Evolutionary conservation across 1,140 invertebrate species (phyloP).

Genomic region (Calephelis virginiensis): DNA sequence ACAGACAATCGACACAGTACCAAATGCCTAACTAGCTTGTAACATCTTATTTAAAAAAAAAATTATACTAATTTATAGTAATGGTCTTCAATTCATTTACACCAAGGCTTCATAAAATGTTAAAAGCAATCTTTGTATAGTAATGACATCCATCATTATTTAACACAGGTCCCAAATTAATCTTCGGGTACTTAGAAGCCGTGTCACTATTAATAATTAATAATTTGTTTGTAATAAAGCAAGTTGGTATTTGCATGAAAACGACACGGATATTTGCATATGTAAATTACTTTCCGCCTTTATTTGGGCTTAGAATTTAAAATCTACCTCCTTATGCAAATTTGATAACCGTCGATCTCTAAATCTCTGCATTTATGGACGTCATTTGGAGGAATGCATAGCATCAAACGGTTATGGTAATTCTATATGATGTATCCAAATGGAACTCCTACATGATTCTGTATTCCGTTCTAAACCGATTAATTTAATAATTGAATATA

Average conservation of each 20-base stretch:
- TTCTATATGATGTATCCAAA: not conserved
- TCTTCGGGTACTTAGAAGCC: slow-evolving; percentile 46
- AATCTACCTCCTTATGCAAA: slow-evolving; percentile 65
- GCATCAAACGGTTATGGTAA: slow-evolving; percentile 6
- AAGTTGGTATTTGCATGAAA: slow-evolving; percentile 68
- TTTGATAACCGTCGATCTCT: slow-evolving; percentile 30
- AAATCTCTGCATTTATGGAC: slow-evolving; percentile 28
- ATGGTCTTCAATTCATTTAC: no score
- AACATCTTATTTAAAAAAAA: no score
- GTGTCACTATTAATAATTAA: slow-evolving; percentile 61
- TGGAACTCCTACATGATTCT: not conserved
- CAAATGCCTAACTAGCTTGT: no score
- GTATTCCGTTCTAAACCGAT: not conserved
- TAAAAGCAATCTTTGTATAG: not conserved
- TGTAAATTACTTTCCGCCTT: slow-evolving; percentile 74
- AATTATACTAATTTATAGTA: no score
- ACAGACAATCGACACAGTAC: no score
- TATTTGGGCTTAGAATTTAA: slow-evolving; percentile 67
- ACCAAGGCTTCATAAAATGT: not conserved
- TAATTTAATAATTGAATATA: not conserved
- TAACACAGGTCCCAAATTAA: slow-evolving; percentile 5
- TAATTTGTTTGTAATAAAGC: slow-evolving; percentile 72
- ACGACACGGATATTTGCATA: slow-evolving; percentile 69
- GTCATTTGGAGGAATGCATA: slow-evolving; percentile 5
- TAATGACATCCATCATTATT: slow-evolving; percentile 4